Base-by-base conservation (phyloP, 2,113 vertebrate genomes). In the Mormoops blainvillei region DNA sequence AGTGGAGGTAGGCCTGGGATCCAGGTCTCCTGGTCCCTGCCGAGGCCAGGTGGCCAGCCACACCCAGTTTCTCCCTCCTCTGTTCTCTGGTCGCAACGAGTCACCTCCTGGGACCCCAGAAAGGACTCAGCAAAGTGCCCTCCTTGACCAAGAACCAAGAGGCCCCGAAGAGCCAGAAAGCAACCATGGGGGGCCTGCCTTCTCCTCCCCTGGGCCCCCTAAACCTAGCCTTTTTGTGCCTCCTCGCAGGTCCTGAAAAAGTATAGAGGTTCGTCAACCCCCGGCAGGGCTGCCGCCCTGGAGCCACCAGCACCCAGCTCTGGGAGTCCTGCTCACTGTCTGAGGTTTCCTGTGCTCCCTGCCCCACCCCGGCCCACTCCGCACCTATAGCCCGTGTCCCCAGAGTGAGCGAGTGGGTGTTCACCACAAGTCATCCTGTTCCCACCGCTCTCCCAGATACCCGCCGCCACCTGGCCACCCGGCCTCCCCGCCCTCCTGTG, bases 331-430 rank as follows among this genome's bases (percentile, higher is more conserved):
- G 5, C 58, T 48, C 16, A 15, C 16, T 43, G 71, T 54, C 36
- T 12, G 14, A 28, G 38, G 19, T 22, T 74, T 33, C 20, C 56
- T 18, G 0, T 1, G 24, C 11, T 33, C n/a, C 36, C 43, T 13
- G 18, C 16, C 48, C 52, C 12, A 0, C 0, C 11, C 1, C n/a
- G 24, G 5, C 28, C 73, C 10, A 14, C 43, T 28, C 56, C 24
- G 33, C 16, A 8, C 22, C 15, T 8, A 2, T 1, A 26, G 22
- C 26, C 5, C 0, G 1, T 2, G 24, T n/a, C 18, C n/a, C 33
- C 36, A 26, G 36, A 54, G 56, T 18, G 26, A 6, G 0, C 43
- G 14, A 65, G 16, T 61, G 24, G 33, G 31, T 52, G 52, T 28
- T 8, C 88, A n/a, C 22, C 74, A 18, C 31, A 36, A 67, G 63